Evolutionary conservation across 2,888 invertebrate genomes (phyloP).

Genomic region (Autographa gamma): DNA sequence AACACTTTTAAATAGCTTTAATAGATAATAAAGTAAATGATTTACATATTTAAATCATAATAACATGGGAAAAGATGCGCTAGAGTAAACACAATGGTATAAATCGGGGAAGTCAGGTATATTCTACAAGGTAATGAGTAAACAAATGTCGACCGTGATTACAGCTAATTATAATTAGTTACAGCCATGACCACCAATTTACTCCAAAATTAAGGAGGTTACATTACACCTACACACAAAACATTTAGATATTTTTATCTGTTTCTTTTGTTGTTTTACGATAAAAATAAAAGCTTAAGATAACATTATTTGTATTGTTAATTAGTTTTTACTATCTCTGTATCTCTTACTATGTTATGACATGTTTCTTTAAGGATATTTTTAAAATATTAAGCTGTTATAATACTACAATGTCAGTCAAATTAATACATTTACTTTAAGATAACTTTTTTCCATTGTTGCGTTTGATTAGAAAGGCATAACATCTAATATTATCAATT

Average conservation of each 20-base stretch:
- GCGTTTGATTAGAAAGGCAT: background rate
- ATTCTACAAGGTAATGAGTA: background rate
- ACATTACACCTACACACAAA: background rate
- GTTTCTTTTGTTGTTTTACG: background rate
- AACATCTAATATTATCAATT: background rate
- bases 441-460: background rate
- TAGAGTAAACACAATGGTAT: too few relatives aligned
- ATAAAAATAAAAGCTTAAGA: conserved; percentile 18
- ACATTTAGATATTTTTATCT: background rate
- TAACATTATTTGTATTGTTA: conserved; percentile 21
- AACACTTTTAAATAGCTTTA: too few relatives aligned
- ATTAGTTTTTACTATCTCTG: conserved; percentile 14
- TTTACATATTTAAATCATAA: too few relatives aligned
- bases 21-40: too few relatives aligned
- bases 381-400: background rate
- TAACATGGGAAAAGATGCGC: too few relatives aligned
- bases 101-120: background rate
- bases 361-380: background rate
- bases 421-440: background rate
- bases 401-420: background rate
- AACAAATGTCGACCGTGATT: background rate
- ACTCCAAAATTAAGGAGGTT: background rate
- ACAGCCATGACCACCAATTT: conserved; percentile 1
- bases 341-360: conserved; percentile 16
- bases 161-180: conserved; percentile 3